These are phyloP conservation scores for Xiphophorus couchianus DNA, from an alignment of 2,113 vertebrate species.

Conservation along the genomic window DNA sequence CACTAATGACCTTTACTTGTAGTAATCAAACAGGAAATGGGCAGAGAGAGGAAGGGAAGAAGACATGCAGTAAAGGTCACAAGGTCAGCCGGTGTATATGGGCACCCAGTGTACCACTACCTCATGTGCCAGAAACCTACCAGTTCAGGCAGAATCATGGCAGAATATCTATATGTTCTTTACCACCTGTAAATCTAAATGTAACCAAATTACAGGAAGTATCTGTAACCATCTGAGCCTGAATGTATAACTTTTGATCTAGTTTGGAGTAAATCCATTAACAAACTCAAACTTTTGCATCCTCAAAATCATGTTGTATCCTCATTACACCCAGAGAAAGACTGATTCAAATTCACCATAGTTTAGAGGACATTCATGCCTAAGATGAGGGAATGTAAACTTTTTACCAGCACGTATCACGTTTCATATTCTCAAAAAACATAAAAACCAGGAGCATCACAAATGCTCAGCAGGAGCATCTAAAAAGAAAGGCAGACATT, in stretches of 20 bases:
- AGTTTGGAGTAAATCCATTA: neutral
- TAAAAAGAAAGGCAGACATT: constrained; percentile 38
- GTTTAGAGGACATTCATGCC: neutral
- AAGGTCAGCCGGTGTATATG: neutral
- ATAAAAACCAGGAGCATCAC: constrained; percentile 36
- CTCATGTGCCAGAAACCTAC: neutral
- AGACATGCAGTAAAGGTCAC: neutral
- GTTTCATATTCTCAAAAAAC: neutral
- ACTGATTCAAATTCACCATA: neutral
- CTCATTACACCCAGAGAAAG: neutral
- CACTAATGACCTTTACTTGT: neutral
- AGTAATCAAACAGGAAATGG: neutral
- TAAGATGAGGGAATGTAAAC: neutral
- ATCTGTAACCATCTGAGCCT: neutral
- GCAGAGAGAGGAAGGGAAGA: neutral
- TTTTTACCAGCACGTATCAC: neutral
- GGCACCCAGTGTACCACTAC: neutral
- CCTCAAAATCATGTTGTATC: no score
- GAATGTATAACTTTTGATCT: neutral
- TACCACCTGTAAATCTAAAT: neutral
- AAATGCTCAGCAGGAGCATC: constrained; percentile 45
- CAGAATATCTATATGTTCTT: neutral
- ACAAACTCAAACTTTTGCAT: neutral
- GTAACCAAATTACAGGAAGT: neutral
- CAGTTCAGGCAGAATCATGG: no score